phyloP scores from a whole-genome alignment of 1,140 invertebrate genomes.

The Lucilia cuprina region DNA sequence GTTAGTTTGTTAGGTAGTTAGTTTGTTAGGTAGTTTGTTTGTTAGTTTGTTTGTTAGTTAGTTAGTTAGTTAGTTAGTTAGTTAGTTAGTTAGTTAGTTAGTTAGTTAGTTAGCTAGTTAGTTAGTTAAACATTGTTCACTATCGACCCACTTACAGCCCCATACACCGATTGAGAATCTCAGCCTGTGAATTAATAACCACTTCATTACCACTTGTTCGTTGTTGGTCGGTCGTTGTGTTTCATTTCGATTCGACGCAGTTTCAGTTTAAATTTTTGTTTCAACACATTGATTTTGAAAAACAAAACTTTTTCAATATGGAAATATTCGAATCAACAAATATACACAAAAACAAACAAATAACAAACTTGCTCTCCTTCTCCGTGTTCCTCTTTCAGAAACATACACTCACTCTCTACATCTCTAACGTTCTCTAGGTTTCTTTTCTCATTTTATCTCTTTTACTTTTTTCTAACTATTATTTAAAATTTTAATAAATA shows the following conservation, averaged over 20 bases:
- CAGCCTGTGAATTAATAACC: not conserved
- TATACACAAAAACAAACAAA: not conserved
- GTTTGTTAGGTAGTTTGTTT: no score
- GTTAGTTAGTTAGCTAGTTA: no score
- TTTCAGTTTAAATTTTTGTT: not conserved
- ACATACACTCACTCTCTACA: not conserved
- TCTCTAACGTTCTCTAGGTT: not conserved
- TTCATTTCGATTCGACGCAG: conserved; percentile 13
- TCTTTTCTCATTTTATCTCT: not conserved
- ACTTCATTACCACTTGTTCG: not conserved
- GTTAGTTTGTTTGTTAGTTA: no score
- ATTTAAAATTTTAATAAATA: not conserved
- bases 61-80: no score
- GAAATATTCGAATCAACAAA: not conserved
- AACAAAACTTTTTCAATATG: conserved; percentile 7
- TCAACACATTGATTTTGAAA: not conserved
- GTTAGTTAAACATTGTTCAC: no score
- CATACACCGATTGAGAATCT: not conserved
- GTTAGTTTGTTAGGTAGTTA: no score
- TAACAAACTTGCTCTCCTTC: not conserved
- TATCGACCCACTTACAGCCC: no score
- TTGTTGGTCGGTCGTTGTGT: not conserved
- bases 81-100: no score
- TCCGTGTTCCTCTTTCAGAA: not conserved
- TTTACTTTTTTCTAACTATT: not conserved